phyloP scores from a whole-genome alignment of 2,888 invertebrate genomes.

The Notocelia uddmanniana region DNA sequence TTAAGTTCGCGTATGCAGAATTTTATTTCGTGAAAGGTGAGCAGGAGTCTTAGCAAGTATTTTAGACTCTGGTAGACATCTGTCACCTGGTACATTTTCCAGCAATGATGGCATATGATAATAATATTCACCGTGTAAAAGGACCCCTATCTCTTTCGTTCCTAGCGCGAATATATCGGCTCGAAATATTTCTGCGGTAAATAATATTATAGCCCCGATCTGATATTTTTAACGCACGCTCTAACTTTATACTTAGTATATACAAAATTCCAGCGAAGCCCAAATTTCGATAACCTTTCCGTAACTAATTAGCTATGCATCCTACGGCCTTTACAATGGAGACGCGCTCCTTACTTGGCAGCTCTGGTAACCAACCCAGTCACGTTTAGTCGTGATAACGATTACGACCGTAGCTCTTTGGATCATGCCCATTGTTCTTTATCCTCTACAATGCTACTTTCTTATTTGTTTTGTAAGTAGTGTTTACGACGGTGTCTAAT shows the following conservation, averaged over 20 bases:
- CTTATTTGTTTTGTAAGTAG: slow-evolving; percentile 25
- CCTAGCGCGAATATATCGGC: no score
- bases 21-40: no score
- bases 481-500: background rate
- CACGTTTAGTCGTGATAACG: slow-evolving; percentile 55
- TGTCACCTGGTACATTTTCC: no score
- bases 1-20: no score
- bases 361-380: slow-evolving; percentile 51
- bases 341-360: slow-evolving; percentile 43
- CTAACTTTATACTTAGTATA: background rate
- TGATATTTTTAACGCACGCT: slow-evolving; percentile 3
- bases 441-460: slow-evolving; percentile 37
- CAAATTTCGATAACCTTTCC: slow-evolving; percentile 6
- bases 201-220: no score
- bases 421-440: slow-evolving; percentile 32
- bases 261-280: background rate
- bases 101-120: no score
- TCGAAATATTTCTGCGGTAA: no score
- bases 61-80: no score
- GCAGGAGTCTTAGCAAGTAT: no score
- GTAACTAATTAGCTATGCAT: slow-evolving; percentile 21
- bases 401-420: slow-evolving; percentile 41
- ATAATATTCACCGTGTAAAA: no score
- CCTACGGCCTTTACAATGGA: slow-evolving; percentile 46
- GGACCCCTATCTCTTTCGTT: no score